Base-by-base conservation (phyloP, 2,797 vertebrate species). In the Dicrostonyx torquatus region DNA sequence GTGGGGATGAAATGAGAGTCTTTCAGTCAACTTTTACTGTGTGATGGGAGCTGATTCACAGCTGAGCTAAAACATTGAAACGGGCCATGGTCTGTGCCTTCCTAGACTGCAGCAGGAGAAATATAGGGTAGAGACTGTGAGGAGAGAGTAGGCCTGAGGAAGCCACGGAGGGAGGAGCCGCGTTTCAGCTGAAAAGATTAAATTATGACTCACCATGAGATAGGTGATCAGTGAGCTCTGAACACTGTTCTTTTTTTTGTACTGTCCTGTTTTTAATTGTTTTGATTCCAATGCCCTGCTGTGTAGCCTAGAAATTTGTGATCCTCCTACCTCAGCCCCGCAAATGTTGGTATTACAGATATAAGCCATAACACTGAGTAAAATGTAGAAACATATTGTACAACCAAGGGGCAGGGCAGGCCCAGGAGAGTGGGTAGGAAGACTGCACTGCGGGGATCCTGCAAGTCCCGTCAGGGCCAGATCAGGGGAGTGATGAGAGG, bases 361-460 rank as follows among this genome's bases (percentile, higher is more conserved):
- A 58, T 73, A 26, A 87, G 29, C 15, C 22, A 9, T 45, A 24
- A 31, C 0, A 3, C n/a, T 26, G 40, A 15, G 34, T 68, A 18
- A 15, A 9, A 0, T 34, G 26, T 62, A 53, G 43, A 75, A n/a
- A 31, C 5, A 17, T 10, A 15, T 18, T 60, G 2, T 8, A n/a
- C 18, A 87, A 15, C 3, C 15, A 14, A 15, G 37, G 14, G 29
- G 0, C 6, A 29, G 43, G 29, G 31, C 10, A 40, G 24, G 4
- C 6, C 0, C 84, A 66, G 15, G 66, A 45, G 50, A 37, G 1
- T 34, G 4, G 2, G 1, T 29, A 34, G 45, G 34, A 18, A 20
- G 60, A 1, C 26, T 2, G 3, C 1, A 55, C 22, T 4, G 1
- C 5, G 40, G 31, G 20, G 3, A 1, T 26, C 2, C 13, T 37